These are phyloP conservation scores for Trinorchestia longiramus DNA, from an alignment of 1,140 invertebrate genomes.

Conservation along the genomic window DNA sequence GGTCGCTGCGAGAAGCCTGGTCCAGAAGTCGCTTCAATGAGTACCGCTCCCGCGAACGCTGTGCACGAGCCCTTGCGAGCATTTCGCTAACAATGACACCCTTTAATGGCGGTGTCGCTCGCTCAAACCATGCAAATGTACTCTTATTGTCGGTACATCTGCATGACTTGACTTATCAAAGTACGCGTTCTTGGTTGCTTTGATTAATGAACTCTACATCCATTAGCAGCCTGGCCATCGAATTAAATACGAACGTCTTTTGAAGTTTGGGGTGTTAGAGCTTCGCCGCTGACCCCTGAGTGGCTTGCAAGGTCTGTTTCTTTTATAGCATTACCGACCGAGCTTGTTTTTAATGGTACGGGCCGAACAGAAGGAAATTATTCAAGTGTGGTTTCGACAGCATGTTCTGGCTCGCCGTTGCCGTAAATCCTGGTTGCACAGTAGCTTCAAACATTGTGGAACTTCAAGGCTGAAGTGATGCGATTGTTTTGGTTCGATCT, in stretches of 20 bases:
- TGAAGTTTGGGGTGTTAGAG: background rate
- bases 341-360: conserved; percentile 18
- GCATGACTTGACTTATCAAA: conserved; percentile 36
- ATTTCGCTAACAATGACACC: conserved; percentile 46
- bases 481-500: conserved; percentile 8
- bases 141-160: background rate
- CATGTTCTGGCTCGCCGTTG: background rate
- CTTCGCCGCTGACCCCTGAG: background rate
- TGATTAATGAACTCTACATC: conserved; percentile 23
- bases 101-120: background rate
- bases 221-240: conserved; percentile 36
- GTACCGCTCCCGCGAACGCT: background rate
- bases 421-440: background rate
- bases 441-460: conserved; percentile 39
- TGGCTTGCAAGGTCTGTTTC: background rate
- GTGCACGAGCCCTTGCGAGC: conserved; percentile 13
- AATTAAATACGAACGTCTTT: conserved; percentile 8
- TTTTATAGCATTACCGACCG: conserved; percentile 3
- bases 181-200: conserved; percentile 24
- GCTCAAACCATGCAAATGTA: conserved; percentile 9
- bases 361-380: background rate
- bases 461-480: background rate
- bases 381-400: conserved; percentile 35
- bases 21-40: conserved; percentile 44
- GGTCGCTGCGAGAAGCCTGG: background rate